A percentile compares a stretch with the other conserved stretches of the same genome.
phyloP scores from a whole-genome alignment of 2,113 vertebrate species.

The Catharus fuscescens region DNA sequence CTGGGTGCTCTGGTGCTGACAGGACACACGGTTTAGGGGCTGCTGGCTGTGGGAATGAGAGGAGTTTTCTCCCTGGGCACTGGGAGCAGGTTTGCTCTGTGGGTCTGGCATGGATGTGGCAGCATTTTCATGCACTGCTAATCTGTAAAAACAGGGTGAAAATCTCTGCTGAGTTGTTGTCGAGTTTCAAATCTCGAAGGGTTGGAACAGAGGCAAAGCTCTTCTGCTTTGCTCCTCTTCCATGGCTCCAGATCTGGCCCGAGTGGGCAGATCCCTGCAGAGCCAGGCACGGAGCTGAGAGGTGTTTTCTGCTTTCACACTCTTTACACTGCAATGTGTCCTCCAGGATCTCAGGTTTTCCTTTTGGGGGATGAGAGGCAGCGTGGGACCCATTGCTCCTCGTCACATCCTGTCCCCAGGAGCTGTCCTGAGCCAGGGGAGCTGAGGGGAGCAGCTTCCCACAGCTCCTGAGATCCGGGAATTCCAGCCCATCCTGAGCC shows the following conservation, averaged over 20 bases:
- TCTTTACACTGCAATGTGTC: not conserved
- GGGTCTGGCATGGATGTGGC: fast-evolving
- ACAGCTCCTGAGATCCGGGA: not conserved
- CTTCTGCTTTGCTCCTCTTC: conserved; percentile 18
- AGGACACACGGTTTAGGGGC: not conserved
- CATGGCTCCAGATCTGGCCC: not conserved
- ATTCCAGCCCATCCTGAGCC: not conserved
- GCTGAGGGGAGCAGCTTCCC: not conserved
- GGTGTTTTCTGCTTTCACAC: conserved; percentile 19
- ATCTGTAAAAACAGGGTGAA: not conserved
- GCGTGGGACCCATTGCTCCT: not conserved
- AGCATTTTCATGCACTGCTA: not conserved
- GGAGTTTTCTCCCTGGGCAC: not conserved
- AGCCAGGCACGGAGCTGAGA: not conserved
- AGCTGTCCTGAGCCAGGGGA: not conserved
- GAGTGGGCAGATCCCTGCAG: conserved; percentile 43
- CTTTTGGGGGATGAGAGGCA: not conserved
- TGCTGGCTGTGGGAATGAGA: not conserved
- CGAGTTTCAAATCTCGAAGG: not conserved
- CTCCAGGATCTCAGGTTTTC: not conserved
- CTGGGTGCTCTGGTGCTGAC: not conserved
- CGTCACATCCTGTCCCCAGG: not conserved
- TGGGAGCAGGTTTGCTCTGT: not conserved
- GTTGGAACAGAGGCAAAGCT: not conserved
- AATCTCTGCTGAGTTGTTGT: not conserved